Base-by-base conservation (phyloP, 1,140 invertebrate species). In the Trichonephila inaurata region DNA sequence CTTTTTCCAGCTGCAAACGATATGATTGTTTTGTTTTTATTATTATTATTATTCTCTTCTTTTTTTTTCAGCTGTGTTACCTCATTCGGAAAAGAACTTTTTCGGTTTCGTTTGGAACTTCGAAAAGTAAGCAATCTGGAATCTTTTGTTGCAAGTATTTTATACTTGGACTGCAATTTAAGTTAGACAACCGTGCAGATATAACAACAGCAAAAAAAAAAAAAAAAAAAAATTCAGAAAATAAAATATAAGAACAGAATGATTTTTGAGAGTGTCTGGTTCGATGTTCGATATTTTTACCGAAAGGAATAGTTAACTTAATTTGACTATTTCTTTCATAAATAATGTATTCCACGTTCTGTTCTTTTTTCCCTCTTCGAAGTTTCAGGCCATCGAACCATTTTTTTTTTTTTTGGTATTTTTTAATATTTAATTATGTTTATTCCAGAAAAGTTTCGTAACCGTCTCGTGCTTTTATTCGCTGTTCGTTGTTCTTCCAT, bases 251-350 rank as follows among this genome's bases (percentile, higher is more conserved):
- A 28, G 7, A 18, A 18, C 1, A 33, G 33, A 77, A 77, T 77
- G 33, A 28, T 33, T 40, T 77, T 77, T 40, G 14, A 77, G 28
- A 14, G 72, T 64, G 28, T 7, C 10, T 19, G 8, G 14, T 77
- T 77, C 72, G 72, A 77, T 77, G 24, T 77, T 33, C 72, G 16
- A 77, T 77, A 77, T 16, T 77, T 69, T 77, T 77, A 77, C 28
- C 33, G 24, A 77, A 77, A 16, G 33, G 24, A 18, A 77, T 40
- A 40, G 33, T 33, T 77, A 77, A 40, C 72, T 40, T 40, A 69
- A 33, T 24, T 33, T 40, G 16, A 16, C 16, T 77, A 33, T 18
- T 77, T 33, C 51, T 51, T 51, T 51, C 51, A 51, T 51, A 51
- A 51, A 51, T 51, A 51, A 51, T 51, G 7, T 51, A 51, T 51